These are phyloP conservation scores for Meganola albula DNA, from an alignment of 2,888 invertebrate species.

Conservation along the genomic window DNA sequence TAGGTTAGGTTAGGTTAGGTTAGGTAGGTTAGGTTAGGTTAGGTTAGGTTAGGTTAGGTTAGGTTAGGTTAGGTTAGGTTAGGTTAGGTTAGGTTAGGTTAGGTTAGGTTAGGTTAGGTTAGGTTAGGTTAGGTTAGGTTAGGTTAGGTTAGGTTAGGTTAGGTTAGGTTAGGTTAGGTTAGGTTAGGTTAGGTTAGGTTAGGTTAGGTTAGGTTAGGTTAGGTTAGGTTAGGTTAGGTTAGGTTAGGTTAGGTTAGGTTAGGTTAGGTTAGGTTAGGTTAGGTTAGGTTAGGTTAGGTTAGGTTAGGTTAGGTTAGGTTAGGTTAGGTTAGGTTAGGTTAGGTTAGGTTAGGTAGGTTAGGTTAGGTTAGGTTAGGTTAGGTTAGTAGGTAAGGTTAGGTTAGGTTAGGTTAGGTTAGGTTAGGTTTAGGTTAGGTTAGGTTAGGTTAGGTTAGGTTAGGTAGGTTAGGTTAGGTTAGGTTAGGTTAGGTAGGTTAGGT, in stretches of 20 bases:
- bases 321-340: not conserved
- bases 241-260: not conserved
- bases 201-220: conserved; percentile 3
- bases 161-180: conserved; percentile 7
- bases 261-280: not conserved
- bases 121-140: conserved; percentile 7
- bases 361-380: too few relatives aligned
- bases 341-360: too few relatives aligned
- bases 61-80: too few relatives aligned
- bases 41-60: too few relatives aligned
- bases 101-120: conserved; percentile 7
- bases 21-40: too few relatives aligned
- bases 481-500: too few relatives aligned
- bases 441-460: too few relatives aligned
- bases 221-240: conserved; percentile 1
- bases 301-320: not conserved
- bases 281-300: not conserved
- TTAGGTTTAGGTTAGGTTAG: too few relatives aligned
- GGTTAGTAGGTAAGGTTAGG: not conserved
- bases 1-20: conserved; percentile 7
- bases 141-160: conserved; percentile 7
- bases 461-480: too few relatives aligned
- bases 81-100: too few relatives aligned
- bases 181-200: conserved; percentile 3
- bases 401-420: not conserved